Percentiles rank a stretch among this genome's conserved stretches.
phyloP scores from a whole-genome alignment of 2,113 vertebrate genomes.

The Tupaia tana region DNA sequence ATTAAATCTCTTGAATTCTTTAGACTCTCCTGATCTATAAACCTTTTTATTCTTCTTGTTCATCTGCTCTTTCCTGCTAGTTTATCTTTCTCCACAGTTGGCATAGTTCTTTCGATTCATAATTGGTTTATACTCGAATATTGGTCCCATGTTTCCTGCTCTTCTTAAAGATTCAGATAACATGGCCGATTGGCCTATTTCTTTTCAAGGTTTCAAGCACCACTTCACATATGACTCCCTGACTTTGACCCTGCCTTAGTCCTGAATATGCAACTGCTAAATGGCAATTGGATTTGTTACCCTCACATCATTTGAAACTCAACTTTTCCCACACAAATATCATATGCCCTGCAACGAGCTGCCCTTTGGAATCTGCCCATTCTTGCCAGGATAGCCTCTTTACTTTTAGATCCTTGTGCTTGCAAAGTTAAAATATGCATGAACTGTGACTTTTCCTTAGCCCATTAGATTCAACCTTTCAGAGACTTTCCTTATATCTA shows the following conservation, averaged over 20 bases:
- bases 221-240: neutral
- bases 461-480: neutral
- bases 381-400: neutral
- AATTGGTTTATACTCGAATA: neutral
- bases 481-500: neutral
- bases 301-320: neutral
- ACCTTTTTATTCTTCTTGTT: neutral
- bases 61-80: neutral
- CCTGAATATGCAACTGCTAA: neutral
- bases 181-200: neutral
- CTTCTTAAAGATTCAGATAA: neutral
- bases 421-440: neutral
- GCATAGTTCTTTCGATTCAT: neutral
- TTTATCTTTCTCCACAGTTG: neutral
- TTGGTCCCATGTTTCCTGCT: neutral
- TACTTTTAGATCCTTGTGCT: neutral
- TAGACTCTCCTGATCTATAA: conserved; percentile 58
- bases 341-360: neutral
- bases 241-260: neutral
- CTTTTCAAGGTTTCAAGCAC: neutral
- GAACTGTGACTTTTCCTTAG: neutral
- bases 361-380: neutral
- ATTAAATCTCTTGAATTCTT: conserved; percentile 62
- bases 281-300: neutral
- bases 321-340: neutral